Evolutionary conservation across 2,113 vertebrate genomes (phyloP).

Genomic region (Ibidorhyncha struthersii): DNA sequence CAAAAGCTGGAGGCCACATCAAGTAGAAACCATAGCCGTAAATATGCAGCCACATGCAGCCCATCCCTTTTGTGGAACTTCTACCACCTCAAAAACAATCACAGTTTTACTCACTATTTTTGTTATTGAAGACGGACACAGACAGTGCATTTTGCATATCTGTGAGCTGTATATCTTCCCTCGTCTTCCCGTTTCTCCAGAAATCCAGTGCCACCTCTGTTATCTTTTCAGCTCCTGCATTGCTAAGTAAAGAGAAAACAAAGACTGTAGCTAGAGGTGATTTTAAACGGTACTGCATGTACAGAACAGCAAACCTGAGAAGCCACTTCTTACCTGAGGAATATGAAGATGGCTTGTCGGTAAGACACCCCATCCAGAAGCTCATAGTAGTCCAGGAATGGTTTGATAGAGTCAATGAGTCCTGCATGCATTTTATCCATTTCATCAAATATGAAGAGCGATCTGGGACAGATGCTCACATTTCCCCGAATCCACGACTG

Average conservation of each 20-base stretch:
- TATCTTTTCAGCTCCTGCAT: conserved; percentile 89
- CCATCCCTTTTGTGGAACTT: neutral
- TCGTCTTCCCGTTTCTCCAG: conserved; percentile 81
- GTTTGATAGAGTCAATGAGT: conserved; percentile 93
- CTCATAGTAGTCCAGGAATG: conserved; percentile 92
- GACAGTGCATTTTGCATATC: conserved; percentile 83
- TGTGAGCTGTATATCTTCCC: conserved; percentile 86
- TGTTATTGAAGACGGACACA: conserved; percentile 90
- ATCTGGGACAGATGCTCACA: conserved; percentile 82
- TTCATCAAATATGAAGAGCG: conserved; percentile 95
- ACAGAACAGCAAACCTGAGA: neutral
- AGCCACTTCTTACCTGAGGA: conserved; percentile 86
- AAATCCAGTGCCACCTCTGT: conserved; percentile 84
- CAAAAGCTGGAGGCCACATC: neutral
- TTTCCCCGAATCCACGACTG: conserved; percentile 93
- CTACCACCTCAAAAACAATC: neutral
- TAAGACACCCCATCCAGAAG: conserved; percentile 90
- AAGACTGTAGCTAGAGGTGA: neutral
- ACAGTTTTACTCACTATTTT: conserved; percentile 82
- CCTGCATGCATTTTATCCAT: conserved; percentile 96
- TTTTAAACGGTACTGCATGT: neutral
- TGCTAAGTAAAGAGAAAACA: conserved; percentile 72
- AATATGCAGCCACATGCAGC: neutral
- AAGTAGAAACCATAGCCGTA: neutral
- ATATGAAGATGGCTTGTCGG: conserved; percentile 92